Evolutionary conservation across 2,113 vertebrate species (phyloP), one percentile per base, ranked within the genome.

Genomic region (Electrona antarctica): DNA sequence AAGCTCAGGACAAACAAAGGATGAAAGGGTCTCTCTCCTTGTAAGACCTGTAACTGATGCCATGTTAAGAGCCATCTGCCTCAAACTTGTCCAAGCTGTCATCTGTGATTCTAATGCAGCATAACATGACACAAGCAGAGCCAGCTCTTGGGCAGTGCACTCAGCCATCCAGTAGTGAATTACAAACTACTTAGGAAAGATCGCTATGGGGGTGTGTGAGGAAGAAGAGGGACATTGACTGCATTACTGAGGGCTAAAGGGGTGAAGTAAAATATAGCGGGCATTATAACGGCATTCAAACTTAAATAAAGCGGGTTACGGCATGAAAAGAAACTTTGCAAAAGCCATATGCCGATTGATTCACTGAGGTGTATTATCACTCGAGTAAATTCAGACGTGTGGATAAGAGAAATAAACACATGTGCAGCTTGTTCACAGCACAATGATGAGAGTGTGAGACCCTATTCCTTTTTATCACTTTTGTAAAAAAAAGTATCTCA

Each of bases 61-160:
- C 94, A 92, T 90, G 93, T 95, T 95, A 94, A 93, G 92, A 95
- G 93, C 94, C 95, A 96, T 95, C 95, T 96, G 96, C 93, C 91
- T 95, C 92, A 87, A 89, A 95, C 94, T 94, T 95, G 94, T 96
- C 93, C 92, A 85, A 93, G 93, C 94, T 96, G 95, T 96, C 95
- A 94, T 94, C 92, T 92, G 93, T 92, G 92, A 96, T 96, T 96
- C 88, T 95, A 95, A 95, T 95, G 90, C 94, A 93, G 93, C 83
- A 88, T 92, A 94, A 95, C 90, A 88, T 91, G 94, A 93, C 94
- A 93, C 90, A 94, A 93, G 88, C 90, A 92, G 92, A 95, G 91
- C 93, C 94, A 93, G 93, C 91, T 93, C 89, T 93, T 91, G 85
- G 94, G 94, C 88, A 64, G 90, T 90, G 93, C 93, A 95, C 87